Evolutionary conservation across 2,797 vertebrate species (phyloP), one percentile per base, ranked within the genome.

Genomic region (Danionella dracula): DNA sequence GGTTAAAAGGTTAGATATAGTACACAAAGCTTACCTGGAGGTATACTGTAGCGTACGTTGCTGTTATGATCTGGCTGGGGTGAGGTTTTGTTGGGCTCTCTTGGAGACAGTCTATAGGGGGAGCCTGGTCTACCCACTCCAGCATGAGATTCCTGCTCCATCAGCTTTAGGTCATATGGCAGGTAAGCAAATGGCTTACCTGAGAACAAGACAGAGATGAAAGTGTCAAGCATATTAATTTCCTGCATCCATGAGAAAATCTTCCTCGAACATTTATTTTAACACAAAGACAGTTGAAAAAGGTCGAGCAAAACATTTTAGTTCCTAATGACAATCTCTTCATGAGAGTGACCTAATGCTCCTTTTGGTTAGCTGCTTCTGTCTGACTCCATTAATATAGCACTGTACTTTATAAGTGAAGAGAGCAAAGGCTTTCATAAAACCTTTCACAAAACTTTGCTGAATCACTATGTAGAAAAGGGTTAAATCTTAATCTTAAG

Each of bases 1-100:
- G n/a, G n/a, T n/a, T n/a, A n/a, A n/a, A n/a, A n/a, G n/a, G n/a
- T n/a, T n/a, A n/a, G n/a, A n/a, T n/a, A n/a, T n/a, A n/a, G n/a
- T n/a, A n/a, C n/a, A n/a, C n/a, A n/a, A n/a, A n/a, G n/a, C 37
- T 65, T 92, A 94, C 93, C 94, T 93, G 93, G 93, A 0, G 88
- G 93, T 83, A 95, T 90, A 82, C 92, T 93, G 83, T 87, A 94
- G 77, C 88, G 85, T 56, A 85, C 81, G 62, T 86, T 71, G 71
- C 86, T 83, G 76, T 74, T 92, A 85, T 81, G 74, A 61, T 93
- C 89, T 2, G 89, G 90, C 79, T 93, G 92, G 37, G 91, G 88
- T 20, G 90, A 90, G 68, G 88, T 89, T 85, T 87, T 93, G 84
- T 87, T 92, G 74, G 89, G 84, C 76, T 93, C 93, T 71, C 92